phyloP scores from a whole-genome alignment of 1,140 invertebrate species.

The Zaprionus kolodkinae region DNA sequence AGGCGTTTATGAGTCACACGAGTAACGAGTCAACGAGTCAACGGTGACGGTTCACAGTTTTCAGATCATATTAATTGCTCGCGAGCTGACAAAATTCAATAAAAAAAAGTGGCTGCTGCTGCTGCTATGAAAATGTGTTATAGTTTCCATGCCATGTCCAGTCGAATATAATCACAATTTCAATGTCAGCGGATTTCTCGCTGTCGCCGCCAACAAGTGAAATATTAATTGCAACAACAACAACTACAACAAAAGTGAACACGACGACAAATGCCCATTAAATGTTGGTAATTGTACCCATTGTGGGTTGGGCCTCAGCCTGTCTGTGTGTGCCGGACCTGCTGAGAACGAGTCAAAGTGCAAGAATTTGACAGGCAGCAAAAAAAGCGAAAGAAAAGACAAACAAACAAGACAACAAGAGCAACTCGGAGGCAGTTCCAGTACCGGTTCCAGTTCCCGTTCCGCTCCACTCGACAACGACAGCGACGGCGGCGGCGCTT shows the following conservation, averaged over 20 bases:
- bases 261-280: slow-evolving; percentile 55
- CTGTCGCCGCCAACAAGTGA: slow-evolving; percentile 68
- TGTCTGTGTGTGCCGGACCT: slow-evolving; percentile 29
- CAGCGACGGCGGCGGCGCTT: not conserved
- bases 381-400: slow-evolving; percentile 44
- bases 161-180: slow-evolving; percentile 62
- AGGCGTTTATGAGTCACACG: slow-evolving; percentile 49
- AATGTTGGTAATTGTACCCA: slow-evolving; percentile 69
- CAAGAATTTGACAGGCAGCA: slow-evolving; percentile 72
- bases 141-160: slow-evolving; percentile 46
- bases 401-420: slow-evolving; percentile 40
- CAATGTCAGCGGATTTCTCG: slow-evolving; percentile 61
- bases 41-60: not conserved
- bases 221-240: slow-evolving; percentile 68
- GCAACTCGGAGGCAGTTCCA: slow-evolving; percentile 24
- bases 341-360: slow-evolving; percentile 64
- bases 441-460: slow-evolving; percentile 37
- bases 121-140: slow-evolving; percentile 34
- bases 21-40: slow-evolving; percentile 1
- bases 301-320: slow-evolving; percentile 40
- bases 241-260: slow-evolving; percentile 42
- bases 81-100: slow-evolving; percentile 61
- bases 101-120: slow-evolving; percentile 35
- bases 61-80: slow-evolving; percentile 50
- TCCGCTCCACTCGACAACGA: slow-evolving; percentile 61